phyloP scores from a whole-genome alignment of 2,888 invertebrate species.

The Cephonodes hylas region DNA sequence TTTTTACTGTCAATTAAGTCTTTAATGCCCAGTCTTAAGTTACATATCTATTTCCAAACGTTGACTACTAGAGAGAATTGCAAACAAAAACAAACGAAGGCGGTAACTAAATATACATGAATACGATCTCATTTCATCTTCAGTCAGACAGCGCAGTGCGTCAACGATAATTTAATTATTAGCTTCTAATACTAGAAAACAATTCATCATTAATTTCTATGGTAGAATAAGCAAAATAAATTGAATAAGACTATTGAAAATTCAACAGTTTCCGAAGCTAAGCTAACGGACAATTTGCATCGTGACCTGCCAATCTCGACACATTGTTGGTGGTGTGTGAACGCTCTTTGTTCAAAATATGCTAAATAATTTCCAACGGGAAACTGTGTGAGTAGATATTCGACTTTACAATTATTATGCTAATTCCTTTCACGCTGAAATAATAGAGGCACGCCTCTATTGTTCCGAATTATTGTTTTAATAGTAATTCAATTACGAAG shows the following conservation, averaged over 20 bases:
- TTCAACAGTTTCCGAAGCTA: not conserved
- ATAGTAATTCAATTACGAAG: not conserved
- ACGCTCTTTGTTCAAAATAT: not conserved
- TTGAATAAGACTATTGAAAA: not conserved
- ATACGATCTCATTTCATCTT: too few species aligned
- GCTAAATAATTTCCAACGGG: not conserved
- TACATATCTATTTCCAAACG: too few species aligned
- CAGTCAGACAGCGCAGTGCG: too few species aligned
- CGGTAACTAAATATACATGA: too few species aligned
- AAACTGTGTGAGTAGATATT: not conserved
- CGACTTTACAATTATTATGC: not conserved
- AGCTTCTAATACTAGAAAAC: too few species aligned
- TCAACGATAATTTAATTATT: too few species aligned
- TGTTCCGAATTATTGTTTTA: not conserved
- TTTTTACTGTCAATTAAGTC: too few species aligned
- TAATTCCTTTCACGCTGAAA: not conserved
- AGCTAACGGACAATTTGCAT: not conserved
- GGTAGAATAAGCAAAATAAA: not conserved
- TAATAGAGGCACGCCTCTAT: not conserved
- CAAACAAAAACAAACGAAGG: too few species aligned
- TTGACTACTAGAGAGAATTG: too few species aligned
- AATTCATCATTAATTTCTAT: too few species aligned
- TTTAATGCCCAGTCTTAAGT: too few species aligned
- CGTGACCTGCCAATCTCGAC: not conserved
- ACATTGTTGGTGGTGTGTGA: not conserved